These are phyloP conservation scores for Phthorimaea operculella DNA, from an alignment of 1,140 invertebrate genomes.

Conservation along the genomic window DNA sequence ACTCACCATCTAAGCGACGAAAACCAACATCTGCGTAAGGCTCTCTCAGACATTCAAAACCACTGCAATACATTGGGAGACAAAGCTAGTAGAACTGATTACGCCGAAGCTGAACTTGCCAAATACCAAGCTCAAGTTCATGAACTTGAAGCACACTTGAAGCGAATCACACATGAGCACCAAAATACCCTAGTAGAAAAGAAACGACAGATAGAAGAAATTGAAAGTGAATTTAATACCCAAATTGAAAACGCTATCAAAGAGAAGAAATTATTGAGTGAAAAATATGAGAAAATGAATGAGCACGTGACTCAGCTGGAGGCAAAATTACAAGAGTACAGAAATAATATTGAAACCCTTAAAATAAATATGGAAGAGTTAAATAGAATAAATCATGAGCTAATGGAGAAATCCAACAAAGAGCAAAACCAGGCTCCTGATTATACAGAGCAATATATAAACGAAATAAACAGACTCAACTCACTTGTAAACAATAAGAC, in stretches of 20 bases:
- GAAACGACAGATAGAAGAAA: constrained; percentile 69
- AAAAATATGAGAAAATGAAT: constrained; percentile 67
- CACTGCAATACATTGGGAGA: constrained; percentile 34
- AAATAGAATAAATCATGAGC: constrained; percentile 37
- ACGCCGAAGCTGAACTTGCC: constrained; percentile 33
- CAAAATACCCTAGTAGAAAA: constrained; percentile 65
- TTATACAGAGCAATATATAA: constrained; percentile 58
- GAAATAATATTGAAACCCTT: constrained; percentile 34
- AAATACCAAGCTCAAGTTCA: constrained; percentile 42
- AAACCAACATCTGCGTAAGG: constrained; percentile 48
- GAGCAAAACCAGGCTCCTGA: constrained; percentile 28
- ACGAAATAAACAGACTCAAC: constrained; percentile 59
- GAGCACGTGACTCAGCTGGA: constrained; percentile 64
- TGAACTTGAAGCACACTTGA: constrained; percentile 63
- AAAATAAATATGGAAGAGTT: constrained; percentile 44
- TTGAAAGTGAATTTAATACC: constrained; percentile 71
- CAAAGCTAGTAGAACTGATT: constrained; percentile 42
- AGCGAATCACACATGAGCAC: constrained; percentile 66
- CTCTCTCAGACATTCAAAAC: constrained; percentile 43
- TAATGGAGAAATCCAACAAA: constrained; percentile 25
- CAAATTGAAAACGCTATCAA: constrained; percentile 70
- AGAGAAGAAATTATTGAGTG: constrained; percentile 67
- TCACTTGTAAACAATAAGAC: constrained; percentile 44
- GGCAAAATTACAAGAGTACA: constrained; percentile 45
- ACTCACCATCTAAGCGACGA: constrained; percentile 57